Conservation (phyloP, 2,113 vertebrate genomes). For the Propithecus coquereli region DNA sequence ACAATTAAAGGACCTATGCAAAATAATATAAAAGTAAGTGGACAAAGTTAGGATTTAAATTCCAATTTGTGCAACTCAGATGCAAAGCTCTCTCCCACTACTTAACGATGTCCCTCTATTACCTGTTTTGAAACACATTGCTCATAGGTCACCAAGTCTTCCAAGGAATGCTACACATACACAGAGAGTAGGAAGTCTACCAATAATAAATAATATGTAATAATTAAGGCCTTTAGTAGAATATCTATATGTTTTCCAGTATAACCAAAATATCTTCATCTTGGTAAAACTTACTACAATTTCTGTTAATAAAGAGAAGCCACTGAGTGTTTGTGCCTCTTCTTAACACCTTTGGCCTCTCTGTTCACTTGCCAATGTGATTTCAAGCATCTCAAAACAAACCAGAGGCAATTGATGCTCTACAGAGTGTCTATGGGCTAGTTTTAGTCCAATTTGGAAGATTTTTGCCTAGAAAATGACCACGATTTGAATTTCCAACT, state of each 20-base stretch:
- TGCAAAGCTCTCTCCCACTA: background rate
- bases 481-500: background rate
- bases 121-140: background rate
- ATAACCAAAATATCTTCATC: background rate
- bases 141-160: background rate
- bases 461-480: background rate
- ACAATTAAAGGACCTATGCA: background rate
- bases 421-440: background rate
- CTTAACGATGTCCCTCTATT: background rate
- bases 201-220: background rate
- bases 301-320: background rate
- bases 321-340: background rate
- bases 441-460: background rate
- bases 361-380: background rate
- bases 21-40: background rate
- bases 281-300: background rate
- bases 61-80: background rate
- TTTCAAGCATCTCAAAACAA: background rate
- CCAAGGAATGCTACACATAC: background rate
- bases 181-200: background rate
- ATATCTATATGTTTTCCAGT: background rate
- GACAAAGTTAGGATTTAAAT: background rate
- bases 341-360: background rate
- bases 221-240: background rate
- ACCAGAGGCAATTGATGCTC: background rate